Evolutionary conservation across 2,797 vertebrate genomes (phyloP), one percentile per base, ranked within the genome.

Genomic region (Spinus olivaceus): DNA sequence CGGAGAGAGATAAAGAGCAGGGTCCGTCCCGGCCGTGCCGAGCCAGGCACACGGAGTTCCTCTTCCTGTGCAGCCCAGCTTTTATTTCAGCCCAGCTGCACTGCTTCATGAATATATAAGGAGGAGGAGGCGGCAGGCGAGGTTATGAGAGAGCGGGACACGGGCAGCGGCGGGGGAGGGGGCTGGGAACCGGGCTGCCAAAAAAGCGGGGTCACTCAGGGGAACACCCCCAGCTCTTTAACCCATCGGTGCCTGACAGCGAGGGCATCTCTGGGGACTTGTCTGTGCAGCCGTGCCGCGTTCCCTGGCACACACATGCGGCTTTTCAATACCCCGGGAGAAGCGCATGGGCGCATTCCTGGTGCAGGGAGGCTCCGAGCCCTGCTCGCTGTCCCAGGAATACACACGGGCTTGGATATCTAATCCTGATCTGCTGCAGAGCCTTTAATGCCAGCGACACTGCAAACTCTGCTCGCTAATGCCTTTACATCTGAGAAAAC

Each of bases 31-130:
- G 8, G 69, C 3, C 1, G 57, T 33, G 66, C 67, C 1, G 50
- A 76, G 83, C 12, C 1, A 8, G n/a, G 23, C 59, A 37, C 69
- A 25, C 14, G 30, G 44, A 70, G 91, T 94, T 97, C 87, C 89
- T 92, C 69, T 96, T 96, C 95, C 96, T 96, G 95, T 66, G 79
- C 83, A 27, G 73, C 82, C 82, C 81, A 16, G 87, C 91, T 88
- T 67, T 23, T 71, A 54, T 92, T 89, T 77, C 81, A 46, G 15
- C 61, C 66, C 79, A 6, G 87, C 74, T 4, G 64, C n/a, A 2
- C 63, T 1, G 35, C 88, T 90, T 94, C 85, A 86, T 94, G 93
- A 96, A 95, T 89, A 93, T 84, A 90, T 86, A 92, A 96, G 81
- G 44, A 95, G 88, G 79, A 92, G 90, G 93, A 84, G 93, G 93